A percentile compares a stretch with the other conserved stretches of the same genome.
These are phyloP conservation scores for Macroglossus sobrinus DNA, from an alignment of 2,113 vertebrate species.

Conservation along the genomic window DNA sequence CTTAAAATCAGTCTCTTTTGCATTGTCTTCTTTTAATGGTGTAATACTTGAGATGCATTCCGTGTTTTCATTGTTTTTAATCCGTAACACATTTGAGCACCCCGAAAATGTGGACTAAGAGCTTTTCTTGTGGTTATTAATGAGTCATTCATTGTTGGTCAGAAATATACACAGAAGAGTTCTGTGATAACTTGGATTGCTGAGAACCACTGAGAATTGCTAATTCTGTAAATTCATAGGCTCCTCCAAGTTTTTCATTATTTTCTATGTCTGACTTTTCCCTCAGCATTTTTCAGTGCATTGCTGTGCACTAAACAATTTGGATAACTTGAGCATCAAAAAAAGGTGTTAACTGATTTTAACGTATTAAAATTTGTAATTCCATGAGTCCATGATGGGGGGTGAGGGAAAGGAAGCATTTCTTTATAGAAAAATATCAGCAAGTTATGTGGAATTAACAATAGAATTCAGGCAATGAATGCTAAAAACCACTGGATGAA, in stretches of 20 bases:
- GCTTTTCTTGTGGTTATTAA: neutral
- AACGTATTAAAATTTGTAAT: neutral
- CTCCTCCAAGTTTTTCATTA: neutral
- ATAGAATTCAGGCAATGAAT: neutral
- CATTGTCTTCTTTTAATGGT: neutral
- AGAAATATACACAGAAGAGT: neutral
- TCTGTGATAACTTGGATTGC: neutral
- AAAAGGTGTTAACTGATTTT: neutral
- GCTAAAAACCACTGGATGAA: neutral
- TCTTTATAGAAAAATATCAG: conserved; percentile 13
- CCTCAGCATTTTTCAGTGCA: neutral
- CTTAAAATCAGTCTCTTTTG: neutral
- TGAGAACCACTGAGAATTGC: neutral
- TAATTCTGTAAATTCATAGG: neutral
- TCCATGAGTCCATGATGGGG: neutral
- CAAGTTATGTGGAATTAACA: neutral
- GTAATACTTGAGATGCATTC: neutral
- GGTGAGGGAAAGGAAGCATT: neutral
- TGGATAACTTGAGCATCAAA: neutral
- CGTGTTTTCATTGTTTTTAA: neutral
- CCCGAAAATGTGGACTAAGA: neutral
- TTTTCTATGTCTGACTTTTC: neutral
- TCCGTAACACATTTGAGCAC: neutral
- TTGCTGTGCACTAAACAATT: neutral
- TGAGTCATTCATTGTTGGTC: neutral